Evolutionary conservation across 2,113 vertebrate genomes (phyloP).

Genomic region (Aviceda subcristata): DNA sequence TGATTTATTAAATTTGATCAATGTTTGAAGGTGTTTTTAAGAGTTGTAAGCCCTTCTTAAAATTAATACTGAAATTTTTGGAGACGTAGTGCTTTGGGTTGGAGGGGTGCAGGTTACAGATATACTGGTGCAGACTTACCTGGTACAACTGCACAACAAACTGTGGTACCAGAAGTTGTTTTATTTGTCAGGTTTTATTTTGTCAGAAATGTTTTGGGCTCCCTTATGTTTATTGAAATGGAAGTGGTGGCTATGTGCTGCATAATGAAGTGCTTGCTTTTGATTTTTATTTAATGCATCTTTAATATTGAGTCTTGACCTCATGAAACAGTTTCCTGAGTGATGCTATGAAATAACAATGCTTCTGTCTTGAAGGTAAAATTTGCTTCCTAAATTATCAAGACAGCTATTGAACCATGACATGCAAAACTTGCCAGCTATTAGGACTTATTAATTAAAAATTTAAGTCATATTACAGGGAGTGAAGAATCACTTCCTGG

Average conservation of each 20-base stretch:
- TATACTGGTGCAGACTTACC: not conserved
- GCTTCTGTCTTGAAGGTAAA: not conserved
- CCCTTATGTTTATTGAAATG: not conserved
- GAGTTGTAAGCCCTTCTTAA: not conserved
- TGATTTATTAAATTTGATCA: not conserved
- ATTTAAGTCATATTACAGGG: rapidly evolving
- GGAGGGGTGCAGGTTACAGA: not conserved
- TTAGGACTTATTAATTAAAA: not conserved
- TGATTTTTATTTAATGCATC: not conserved
- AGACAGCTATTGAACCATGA: not conserved
- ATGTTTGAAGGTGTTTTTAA: not conserved
- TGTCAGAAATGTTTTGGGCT: not conserved
- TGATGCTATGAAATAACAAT: not conserved
- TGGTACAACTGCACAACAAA: not conserved
- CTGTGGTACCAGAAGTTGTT: not conserved
- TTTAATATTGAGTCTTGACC: not conserved
- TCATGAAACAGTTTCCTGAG: not conserved
- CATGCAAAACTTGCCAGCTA: not conserved
- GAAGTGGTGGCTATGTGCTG: not conserved
- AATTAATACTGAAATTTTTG: not conserved
- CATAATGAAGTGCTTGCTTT: not conserved
- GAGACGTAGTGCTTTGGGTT: not conserved
- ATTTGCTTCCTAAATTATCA: not conserved
- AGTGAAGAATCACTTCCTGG: not conserved
- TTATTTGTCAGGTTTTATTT: not conserved